These are phyloP conservation scores for Syngnathoides biaculeatus DNA, from an alignment of 2,113 vertebrate genomes.

Conservation along the genomic window DNA sequence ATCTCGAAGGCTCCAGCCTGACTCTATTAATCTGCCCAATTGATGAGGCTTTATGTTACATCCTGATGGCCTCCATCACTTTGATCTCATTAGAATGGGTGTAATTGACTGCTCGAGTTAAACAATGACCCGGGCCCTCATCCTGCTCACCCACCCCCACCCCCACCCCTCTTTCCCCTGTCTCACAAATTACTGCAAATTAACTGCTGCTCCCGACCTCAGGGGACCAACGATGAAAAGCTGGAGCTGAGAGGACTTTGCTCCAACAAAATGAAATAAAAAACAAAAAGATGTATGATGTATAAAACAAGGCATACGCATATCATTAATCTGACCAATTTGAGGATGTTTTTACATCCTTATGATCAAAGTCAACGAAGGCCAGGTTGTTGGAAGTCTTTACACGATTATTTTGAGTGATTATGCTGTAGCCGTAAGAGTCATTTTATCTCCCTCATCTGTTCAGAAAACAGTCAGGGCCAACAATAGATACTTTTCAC, in stretches of 20 bases:
- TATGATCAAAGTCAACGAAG: too few species aligned
- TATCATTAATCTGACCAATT: too few species aligned
- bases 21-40: conserved; percentile 46
- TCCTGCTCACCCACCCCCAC: conserved; percentile 36
- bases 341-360: too few species aligned
- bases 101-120: conserved; percentile 56
- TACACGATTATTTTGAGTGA: too few species aligned
- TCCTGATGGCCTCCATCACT: conserved; percentile 55
- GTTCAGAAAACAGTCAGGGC: too few species aligned
- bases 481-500: too few species aligned
- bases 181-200: conserved; percentile 57
- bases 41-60: conserved; percentile 46
- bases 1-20: conserved; percentile 26
- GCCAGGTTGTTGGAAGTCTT: too few species aligned
- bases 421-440: too few species aligned
- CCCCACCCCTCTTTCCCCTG: neutral
- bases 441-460: too few species aligned
- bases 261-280: neutral
- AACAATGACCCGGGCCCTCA: conserved; percentile 49
- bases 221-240: conserved; percentile 27
- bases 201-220: conserved; percentile 35
- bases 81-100: conserved; percentile 56
- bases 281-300: neutral
- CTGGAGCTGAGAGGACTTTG: conserved; percentile 10
- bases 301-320: too few species aligned